Conservation (phyloP, 2,797 vertebrate species). For the Poliocrania exsul region DNA sequence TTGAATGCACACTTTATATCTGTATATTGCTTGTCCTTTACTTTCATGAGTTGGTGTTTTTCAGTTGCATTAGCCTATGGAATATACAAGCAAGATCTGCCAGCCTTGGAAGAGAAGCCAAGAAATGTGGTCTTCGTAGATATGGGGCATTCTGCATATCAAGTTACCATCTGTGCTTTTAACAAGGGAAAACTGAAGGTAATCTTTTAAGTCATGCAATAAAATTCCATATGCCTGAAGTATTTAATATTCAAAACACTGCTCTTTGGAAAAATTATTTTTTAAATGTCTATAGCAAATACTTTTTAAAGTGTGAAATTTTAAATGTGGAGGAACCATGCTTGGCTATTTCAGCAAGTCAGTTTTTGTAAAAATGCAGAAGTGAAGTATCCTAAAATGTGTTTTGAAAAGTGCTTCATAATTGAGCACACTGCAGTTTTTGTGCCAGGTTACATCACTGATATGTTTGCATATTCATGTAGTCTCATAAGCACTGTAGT, state of each 20-base stretch:
- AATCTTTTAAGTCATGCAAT: neutral
- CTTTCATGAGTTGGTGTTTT: neutral
- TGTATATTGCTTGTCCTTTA: neutral
- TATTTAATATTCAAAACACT: neutral
- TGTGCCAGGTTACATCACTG: neutral
- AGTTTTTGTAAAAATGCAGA: neutral
- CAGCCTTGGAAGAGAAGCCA: conserved; percentile 79
- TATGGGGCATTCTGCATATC: conserved; percentile 84
- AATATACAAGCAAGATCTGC: conserved; percentile 85
- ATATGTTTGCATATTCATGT: neutral
- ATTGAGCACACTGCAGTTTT: neutral
- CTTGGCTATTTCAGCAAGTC: neutral
- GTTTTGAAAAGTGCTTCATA: neutral
- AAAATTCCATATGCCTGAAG: neutral
- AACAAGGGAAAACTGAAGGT: conserved; percentile 86
- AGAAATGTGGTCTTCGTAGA: conserved; percentile 83
- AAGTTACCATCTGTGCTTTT: conserved; percentile 82
- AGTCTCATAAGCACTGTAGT: neutral
- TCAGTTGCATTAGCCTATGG: conserved; percentile 83
- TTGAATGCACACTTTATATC: neutral
- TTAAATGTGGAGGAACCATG: neutral
- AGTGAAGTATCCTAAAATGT: neutral
- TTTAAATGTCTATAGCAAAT: neutral
- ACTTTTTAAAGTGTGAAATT: neutral
- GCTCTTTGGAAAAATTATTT: neutral